These are phyloP conservation scores for Hippoglossus stenolepis DNA, from an alignment of 2,113 vertebrate species.

Conservation along the genomic window DNA sequence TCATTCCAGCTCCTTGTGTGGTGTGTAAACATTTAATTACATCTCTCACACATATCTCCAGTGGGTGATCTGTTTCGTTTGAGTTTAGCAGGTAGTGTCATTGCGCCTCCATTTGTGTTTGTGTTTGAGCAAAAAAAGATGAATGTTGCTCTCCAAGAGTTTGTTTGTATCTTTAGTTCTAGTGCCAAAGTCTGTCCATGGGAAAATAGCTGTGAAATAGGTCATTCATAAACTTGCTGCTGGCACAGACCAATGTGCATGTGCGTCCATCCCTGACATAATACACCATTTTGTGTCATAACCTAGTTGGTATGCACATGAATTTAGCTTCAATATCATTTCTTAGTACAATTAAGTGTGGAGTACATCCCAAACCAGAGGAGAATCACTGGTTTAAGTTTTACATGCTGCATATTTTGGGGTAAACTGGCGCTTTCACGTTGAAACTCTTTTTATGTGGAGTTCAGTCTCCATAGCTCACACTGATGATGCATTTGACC, in stretches of 20 bases:
- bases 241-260: not conserved
- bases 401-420: not conserved
- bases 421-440: constrained; percentile 19
- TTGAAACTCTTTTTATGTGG: constrained; percentile 14
- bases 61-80: constrained; percentile 36
- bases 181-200: not conserved
- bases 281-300: not conserved
- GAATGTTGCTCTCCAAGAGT: not conserved
- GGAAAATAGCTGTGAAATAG: not conserved
- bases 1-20: constrained; percentile 40
- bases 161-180: not conserved
- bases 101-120: not conserved
- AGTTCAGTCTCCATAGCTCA: not conserved
- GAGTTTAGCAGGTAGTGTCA: constrained; percentile 48
- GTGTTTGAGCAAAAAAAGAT: constrained; percentile 32
- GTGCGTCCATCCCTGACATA: not conserved
- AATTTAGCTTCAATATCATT: not conserved
- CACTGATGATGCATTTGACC: constrained; percentile 2
- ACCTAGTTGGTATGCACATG: not conserved
- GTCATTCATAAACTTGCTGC: constrained; percentile 1
- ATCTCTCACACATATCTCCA: constrained; percentile 27
- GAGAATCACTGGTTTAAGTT: not conserved
- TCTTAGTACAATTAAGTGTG: no score
- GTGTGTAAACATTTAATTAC: constrained; percentile 60
- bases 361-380: no score